Percentiles rank a stretch among this genome's conserved stretches.
These are phyloP conservation scores for Zaprionus ghesquierei DNA, from an alignment of 1,140 invertebrate species.

Conservation along the genomic window DNA sequence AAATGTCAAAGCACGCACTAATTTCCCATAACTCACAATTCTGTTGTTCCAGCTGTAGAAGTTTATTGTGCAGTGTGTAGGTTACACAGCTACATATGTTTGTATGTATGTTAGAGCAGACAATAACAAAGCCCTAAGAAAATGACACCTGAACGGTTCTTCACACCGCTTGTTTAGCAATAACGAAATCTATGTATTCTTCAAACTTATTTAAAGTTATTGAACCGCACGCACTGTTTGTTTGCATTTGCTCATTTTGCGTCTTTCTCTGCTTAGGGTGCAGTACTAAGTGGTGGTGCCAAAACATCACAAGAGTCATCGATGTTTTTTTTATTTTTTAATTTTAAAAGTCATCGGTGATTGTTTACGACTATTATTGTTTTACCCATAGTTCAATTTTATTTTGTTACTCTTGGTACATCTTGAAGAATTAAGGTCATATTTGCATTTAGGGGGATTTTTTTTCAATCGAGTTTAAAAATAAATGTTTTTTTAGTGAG, in stretches of 20 bases:
- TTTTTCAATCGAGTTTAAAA: too few relatives aligned
- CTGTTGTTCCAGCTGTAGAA: conserved; percentile 31
- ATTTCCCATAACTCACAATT: conserved; percentile 33
- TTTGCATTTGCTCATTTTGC: conserved; percentile 48
- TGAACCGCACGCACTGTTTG: conserved; percentile 33
- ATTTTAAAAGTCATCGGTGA: too few relatives aligned
- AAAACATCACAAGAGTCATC: too few relatives aligned
- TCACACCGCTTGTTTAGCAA: conserved; percentile 30
- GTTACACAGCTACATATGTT: conserved; percentile 3
- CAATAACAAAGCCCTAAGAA: conserved; percentile 15
- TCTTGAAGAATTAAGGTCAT: too few relatives aligned
- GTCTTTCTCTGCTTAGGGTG: conserved; percentile 26
- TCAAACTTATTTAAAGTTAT: conserved; percentile 26
- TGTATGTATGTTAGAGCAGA: too few relatives aligned
- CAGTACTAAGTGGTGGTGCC: too few relatives aligned
- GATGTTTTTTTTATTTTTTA: too few relatives aligned
- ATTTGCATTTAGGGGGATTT: too few relatives aligned
- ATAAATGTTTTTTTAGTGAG: too few relatives aligned
- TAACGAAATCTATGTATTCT: conserved; percentile 28
- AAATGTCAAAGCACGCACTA: conserved; percentile 15
- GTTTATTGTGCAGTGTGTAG: neutral
- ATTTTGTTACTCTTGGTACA: too few relatives aligned
- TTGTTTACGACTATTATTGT: too few relatives aligned
- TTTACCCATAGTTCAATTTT: too few relatives aligned
- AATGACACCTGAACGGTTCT: conserved; percentile 26